Conservation (phyloP, 2,113 vertebrate genomes). For the Oryzias javanicus region DNA sequence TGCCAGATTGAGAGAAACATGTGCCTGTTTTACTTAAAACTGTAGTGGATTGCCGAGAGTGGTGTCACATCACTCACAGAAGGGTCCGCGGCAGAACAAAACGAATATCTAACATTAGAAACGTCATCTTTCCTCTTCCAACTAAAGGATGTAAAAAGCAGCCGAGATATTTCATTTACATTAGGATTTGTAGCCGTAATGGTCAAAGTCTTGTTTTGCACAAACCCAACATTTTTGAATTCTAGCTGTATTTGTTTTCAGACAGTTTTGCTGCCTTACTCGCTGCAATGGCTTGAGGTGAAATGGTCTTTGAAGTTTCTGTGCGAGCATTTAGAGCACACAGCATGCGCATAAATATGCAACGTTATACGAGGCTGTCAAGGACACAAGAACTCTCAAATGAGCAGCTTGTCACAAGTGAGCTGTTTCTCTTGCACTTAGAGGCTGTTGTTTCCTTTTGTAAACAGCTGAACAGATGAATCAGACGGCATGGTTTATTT, state of each 20-base stretch:
- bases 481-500: conserved; percentile 2
- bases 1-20: conserved; percentile 77
- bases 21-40: conserved; percentile 75
- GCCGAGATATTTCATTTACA: too few relatives aligned
- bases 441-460: neutral
- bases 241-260: neutral
- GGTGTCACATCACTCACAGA: conserved; percentile 48
- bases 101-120: conserved; percentile 2
- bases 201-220: too few relatives aligned
- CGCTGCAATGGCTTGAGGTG: neutral
- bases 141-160: too few relatives aligned
- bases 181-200: too few relatives aligned
- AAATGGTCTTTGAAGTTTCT: conserved; percentile 1
- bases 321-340: conserved; percentile 12
- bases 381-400: conserved; percentile 17
- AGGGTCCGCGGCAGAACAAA: conserved; percentile 32
- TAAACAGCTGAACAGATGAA: conserved; percentile 12
- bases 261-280: neutral
- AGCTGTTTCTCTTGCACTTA: conserved; percentile 4
- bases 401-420: conserved; percentile 12
- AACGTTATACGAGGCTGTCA: conserved; percentile 11
- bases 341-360: conserved; percentile 19
- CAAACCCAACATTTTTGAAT: too few relatives aligned
- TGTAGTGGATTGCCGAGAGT: conserved; percentile 51
- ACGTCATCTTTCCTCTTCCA: neutral